These are phyloP conservation scores for Drosophila repletoides DNA, from an alignment of 1,140 invertebrate species.

Conservation along the genomic window DNA sequence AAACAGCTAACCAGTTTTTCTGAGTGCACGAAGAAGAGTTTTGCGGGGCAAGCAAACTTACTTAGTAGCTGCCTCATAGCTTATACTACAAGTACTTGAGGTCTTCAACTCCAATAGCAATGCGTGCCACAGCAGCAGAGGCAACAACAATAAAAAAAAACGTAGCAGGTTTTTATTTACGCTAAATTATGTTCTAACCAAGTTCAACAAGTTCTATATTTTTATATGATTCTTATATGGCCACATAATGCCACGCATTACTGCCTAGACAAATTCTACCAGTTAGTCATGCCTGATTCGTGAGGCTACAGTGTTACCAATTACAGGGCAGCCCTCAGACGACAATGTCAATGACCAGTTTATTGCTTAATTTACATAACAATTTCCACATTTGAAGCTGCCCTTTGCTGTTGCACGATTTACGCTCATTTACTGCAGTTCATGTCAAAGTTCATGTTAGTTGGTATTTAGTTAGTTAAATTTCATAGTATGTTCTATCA, in stretches of 20 bases:
- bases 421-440: too few relatives aligned
- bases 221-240: not conserved
- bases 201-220: conserved; percentile 18
- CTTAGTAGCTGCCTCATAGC: conserved; percentile 6
- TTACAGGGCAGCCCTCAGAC: conserved; percentile 7
- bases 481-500: not conserved
- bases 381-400: too few relatives aligned
- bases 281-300: conserved; percentile 10
- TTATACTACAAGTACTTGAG: conserved; percentile 13
- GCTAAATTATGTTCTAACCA: conserved; percentile 48
- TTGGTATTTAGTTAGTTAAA: not conserved
- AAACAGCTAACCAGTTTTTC: too few relatives aligned
- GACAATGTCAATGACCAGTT: conserved; percentile 31
- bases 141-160: conserved; percentile 24
- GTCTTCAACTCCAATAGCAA: conserved; percentile 26
- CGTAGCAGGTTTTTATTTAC: conserved; percentile 40
- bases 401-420: too few relatives aligned
- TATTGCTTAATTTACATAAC: conserved; percentile 20
- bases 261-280: conserved; percentile 8
- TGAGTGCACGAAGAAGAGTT: too few relatives aligned
- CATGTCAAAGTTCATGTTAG: not conserved
- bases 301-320: conserved; percentile 20
- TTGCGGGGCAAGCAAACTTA: too few relatives aligned
- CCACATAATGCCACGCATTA: not conserved
- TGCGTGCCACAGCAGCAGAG: conserved; percentile 40